A percentile compares a stretch with the other conserved stretches of the same genome.
These are phyloP conservation scores for Oreochromis grahami DNA, from an alignment of 2,797 vertebrate genomes.

Conservation along the genomic window DNA sequence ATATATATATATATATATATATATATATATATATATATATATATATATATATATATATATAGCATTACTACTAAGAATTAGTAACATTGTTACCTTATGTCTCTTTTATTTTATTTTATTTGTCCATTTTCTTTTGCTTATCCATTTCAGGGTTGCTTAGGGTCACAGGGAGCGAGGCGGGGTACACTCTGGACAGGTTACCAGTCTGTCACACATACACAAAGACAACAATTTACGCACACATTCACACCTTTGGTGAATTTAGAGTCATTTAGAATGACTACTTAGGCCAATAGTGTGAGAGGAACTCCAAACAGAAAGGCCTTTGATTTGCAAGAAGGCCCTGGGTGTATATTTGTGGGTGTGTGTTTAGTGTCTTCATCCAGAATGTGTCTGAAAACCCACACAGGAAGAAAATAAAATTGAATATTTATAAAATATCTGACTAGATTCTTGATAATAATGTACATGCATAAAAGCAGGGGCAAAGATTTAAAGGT, in stretches of 20 bases:
- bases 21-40: no score
- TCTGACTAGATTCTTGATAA: not conserved
- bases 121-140: not conserved
- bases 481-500: not conserved
- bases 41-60: fast-evolving
- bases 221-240: not conserved
- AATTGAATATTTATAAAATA: not conserved
- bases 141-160: not conserved
- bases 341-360: not conserved
- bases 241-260: not conserved
- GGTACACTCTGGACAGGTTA: not conserved
- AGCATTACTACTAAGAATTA: not conserved
- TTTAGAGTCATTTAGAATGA: not conserved
- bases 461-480: not conserved
- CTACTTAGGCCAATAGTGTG: not conserved
- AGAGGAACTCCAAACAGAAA: not conserved
- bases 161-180: not conserved
- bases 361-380: not conserved
- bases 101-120: not conserved
- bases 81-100: not conserved
- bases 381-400: not conserved
- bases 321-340: not conserved
- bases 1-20: not conserved
- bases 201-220: not conserved
- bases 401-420: not conserved